Base-by-base conservation (phyloP, 92 coral and sea anemone genomes). In the Paragorgia papillata region DNA sequence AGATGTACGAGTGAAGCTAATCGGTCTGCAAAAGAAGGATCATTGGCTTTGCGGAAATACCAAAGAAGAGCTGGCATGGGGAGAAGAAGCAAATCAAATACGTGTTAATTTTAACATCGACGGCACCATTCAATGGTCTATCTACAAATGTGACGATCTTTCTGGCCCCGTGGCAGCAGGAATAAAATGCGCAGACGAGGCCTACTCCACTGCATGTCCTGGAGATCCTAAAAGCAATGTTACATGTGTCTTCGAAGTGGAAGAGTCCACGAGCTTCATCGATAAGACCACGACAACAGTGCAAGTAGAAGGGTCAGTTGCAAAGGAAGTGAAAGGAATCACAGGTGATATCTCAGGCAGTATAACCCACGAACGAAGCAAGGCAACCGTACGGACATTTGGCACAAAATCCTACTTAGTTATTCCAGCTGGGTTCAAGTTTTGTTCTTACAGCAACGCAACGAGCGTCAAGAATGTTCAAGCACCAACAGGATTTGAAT, bases 361-460 rank as follows among this genome's bases (percentile, higher is more conserved):
- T 28, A 75, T 81, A 24, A 80, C 89, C 7, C 89, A 80, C 10
- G 82, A 85, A 25, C 35, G 32, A 13, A 85, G 82, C 53, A 19
- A 65, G 40, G 78, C 82, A 24, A 68, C 62, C 54, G 55, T 59
- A 49, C 49, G 74, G 54, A 44, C 44, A 10, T 55, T 33, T 48
- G 59, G 74, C n/a, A 49, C 77, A 30, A 84, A 82, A 76, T 34
- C 33, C 27, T 85, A 79, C 51, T 31, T 85, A 26, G 79, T 85
- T 48, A 81, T 85, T 8, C 89, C 89, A 34, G 69, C 89, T 5
- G 89, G 89, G 3, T 85, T 7, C 58, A 73, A 77, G 15, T 85
- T 85, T 56, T 85, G 89, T 30, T 63, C 83, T 7, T 85, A 50
- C 31, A 80, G 83, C 28, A 76, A 85, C 79, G 69, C 67, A 65